phyloP scores from a whole-genome alignment of 1,140 invertebrate species.

The Caenorhabditis briggsae region DNA sequence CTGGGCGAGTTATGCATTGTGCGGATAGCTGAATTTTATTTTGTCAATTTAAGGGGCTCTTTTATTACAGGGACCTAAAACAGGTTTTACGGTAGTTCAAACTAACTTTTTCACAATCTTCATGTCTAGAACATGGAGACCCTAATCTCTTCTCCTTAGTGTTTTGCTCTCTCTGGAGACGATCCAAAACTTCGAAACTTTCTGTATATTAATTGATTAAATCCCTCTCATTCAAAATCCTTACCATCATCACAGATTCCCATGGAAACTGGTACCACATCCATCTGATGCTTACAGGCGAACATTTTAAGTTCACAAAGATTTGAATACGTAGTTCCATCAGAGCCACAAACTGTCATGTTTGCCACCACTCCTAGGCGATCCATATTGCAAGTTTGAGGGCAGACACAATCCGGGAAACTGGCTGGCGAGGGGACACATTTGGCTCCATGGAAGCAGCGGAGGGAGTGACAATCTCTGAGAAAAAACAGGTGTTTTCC shows the following conservation, averaged over 20 bases:
- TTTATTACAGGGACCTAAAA: not conserved
- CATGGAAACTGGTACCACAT: constrained; percentile 60
- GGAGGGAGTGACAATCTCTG: constrained; percentile 60
- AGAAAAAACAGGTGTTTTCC: not conserved
- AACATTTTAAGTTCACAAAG: constrained; percentile 87
- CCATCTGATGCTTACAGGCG: constrained; percentile 81
- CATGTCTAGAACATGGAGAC: constrained; percentile 25
- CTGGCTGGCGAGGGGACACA: constrained; percentile 52
- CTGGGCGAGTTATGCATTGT: constrained; percentile 35
- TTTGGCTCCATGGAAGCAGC: constrained; percentile 63
- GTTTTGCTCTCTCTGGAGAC: constrained; percentile 53
- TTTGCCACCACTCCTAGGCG: constrained; percentile 60
- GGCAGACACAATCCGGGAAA: constrained; percentile 58
- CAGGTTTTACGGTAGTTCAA: too few species aligned
- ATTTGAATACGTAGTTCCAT: constrained; percentile 90
- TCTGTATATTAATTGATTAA: constrained; percentile 7
- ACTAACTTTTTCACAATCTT: constrained; percentile 44
- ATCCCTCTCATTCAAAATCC: not conserved
- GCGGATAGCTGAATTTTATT: constrained; percentile 50
- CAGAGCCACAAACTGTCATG: constrained; percentile 86
- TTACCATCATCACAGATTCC: constrained; percentile 63
- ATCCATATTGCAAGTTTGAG: constrained; percentile 53
- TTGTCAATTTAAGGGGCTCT: not conserved
- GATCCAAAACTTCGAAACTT: constrained; percentile 37
- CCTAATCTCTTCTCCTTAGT: constrained; percentile 24